Conservation (phyloP, 2,888 invertebrate genomes). For the Stenichneumon culpator region DNA sequence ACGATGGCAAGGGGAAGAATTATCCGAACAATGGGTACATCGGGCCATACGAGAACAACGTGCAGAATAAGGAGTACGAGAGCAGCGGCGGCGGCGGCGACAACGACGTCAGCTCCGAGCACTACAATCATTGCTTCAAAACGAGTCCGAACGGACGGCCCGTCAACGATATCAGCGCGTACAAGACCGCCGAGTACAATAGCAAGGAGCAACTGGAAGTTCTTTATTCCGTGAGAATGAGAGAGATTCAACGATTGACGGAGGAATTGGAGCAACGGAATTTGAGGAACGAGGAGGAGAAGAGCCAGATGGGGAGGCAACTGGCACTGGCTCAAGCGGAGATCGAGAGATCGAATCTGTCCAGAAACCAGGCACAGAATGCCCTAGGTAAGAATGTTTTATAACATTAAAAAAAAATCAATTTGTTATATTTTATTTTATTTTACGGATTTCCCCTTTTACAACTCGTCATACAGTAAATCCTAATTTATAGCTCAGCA, state of each 20-base stretch:
- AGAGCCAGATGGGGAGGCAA: conserved; percentile 86
- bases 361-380: conserved; percentile 88
- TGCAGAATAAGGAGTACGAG: conserved; percentile 73
- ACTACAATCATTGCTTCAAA: conserved; percentile 80
- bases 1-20: conserved; percentile 73
- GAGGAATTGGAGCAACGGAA: conserved; percentile 78
- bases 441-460: too few species aligned
- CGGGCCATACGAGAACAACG: conserved; percentile 76
- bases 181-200: conserved; percentile 78
- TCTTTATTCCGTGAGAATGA: conserved; percentile 84
- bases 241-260: conserved; percentile 81
- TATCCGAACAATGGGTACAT: conserved; percentile 79
- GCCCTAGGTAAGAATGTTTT: conserved; percentile 86
- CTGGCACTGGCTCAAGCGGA: conserved; percentile 88
- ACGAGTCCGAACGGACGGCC: conserved; percentile 78
- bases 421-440: neutral
- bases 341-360: conserved; percentile 87
- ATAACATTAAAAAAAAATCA: neutral
- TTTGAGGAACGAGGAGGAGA: conserved; percentile 78
- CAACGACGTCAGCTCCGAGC: conserved; percentile 77
- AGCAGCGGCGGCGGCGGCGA: conserved; percentile 76
- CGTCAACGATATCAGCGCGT: conserved; percentile 74
- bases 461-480: too few species aligned
- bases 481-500: too few species aligned
- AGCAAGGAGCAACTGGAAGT: conserved; percentile 84